These are phyloP conservation scores for Tipula vernalis DNA, from an alignment of 2,888 invertebrate genomes.

Conservation along the genomic window DNA sequence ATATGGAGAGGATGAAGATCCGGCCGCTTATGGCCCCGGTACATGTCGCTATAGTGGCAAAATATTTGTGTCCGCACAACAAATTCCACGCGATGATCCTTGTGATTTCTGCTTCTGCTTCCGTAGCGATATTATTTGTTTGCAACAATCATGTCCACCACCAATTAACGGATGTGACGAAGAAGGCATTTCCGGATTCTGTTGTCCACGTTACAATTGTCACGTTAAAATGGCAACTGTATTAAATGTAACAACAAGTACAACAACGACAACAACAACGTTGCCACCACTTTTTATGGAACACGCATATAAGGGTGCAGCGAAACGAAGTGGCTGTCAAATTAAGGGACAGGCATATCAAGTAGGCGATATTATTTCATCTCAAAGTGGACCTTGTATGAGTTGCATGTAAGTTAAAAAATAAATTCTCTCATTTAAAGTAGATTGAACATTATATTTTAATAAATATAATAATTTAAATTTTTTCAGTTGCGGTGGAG, in stretches of 20 bases:
- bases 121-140: conserved; percentile 87
- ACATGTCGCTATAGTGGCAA: conserved; percentile 87
- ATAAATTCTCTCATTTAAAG: background rate
- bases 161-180: conserved; percentile 86
- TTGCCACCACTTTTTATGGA: conserved; percentile 72
- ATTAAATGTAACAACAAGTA: conserved; percentile 73
- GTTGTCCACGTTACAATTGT: conserved; percentile 89
- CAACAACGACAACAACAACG: conserved; percentile 75
- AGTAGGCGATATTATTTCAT: conserved; percentile 72
- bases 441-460: background rate
- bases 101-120: conserved; percentile 97
- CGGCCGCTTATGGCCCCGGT: conserved; percentile 68
- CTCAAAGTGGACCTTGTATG: conserved; percentile 85
- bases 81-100: conserved; percentile 87
- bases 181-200: conserved; percentile 86
- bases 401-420: conserved; percentile 75
- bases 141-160: conserved; percentile 91
- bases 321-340: conserved; percentile 68
- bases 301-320: conserved; percentile 64
- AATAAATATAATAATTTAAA: background rate
- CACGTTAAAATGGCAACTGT: conserved; percentile 78
- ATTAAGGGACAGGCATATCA: conserved; percentile 73
- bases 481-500: conserved; percentile 65
- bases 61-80: conserved; percentile 87
- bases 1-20: conserved; percentile 54